Evolutionary conservation across 30 jellyfish, hydroid and myxozoan species (phyloP), one percentile per base, ranked within the genome.

Genomic region (Hydractinia echinata): DNA sequence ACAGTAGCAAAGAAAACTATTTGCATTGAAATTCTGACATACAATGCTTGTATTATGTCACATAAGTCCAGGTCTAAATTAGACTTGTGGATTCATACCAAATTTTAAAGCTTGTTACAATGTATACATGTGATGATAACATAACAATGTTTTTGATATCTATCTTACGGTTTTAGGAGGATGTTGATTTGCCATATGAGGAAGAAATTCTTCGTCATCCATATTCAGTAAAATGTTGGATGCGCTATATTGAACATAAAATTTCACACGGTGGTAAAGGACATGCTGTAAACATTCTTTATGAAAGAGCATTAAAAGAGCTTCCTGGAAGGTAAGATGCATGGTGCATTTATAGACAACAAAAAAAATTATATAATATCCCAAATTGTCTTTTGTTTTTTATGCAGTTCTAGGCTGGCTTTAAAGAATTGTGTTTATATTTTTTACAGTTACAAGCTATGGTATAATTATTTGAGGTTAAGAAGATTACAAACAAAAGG

Each of bases 161-260:
- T 64, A 13, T 64, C 2, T 30, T 30, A 30, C 44, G 0, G 44
- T 87, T 76, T 13, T 67, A 90, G 97, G 99, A 94, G 60, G 99
- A 94, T 60, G 88, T 90, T 6, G 97, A 94, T 72, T 55, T 94
- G 20, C 97, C 99, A 15, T 94, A 87, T 70, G 99, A 94, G 69
- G 99, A 94, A 68, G 99, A 94, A 83, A 87, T 94, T 53, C 79
- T 94, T 60, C 83, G 99, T 64, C 99, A 94, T 73, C 97, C 99
- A 1, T 94, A 83, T 76, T 83, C 96, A 19, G 96, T 94, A 82
- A 85, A 85, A 72, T 87, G 99, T 68, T 94, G 99, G 99, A 82
- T 85, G 95, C 71, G 99, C 67, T 94, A 94, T 70, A 82, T 94
- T 61, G 96, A 88, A 62, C 96, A 94, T 77, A 87, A 88, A 78